A percentile compares a stretch with the other conserved stretches of the same genome.
Evolutionary conservation across 2,113 vertebrate genomes (phyloP).

Genomic region (Myotis davidii): DNA sequence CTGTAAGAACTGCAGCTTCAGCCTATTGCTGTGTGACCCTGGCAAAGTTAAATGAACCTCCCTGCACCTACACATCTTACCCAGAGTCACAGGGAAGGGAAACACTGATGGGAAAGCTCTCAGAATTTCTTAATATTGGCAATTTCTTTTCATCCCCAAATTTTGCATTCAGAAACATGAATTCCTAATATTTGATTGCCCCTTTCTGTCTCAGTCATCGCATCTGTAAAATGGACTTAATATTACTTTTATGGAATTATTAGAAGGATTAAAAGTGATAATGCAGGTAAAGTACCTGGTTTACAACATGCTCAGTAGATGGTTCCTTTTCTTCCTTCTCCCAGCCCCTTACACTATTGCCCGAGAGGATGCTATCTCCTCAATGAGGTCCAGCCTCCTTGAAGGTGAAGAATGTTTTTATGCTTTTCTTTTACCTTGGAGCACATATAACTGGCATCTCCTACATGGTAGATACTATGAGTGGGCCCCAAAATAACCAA

Average conservation of each 20-base stretch:
- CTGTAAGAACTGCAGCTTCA: not conserved
- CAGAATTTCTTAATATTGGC: not conserved
- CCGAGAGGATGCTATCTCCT: not conserved
- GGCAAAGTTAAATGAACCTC: not conserved
- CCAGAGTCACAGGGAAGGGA: not conserved
- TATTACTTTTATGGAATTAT: not conserved
- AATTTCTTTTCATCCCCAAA: constrained; percentile 19
- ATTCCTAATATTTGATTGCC: too few species aligned
- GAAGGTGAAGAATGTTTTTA: constrained; percentile 8
- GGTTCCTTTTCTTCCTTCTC: not conserved
- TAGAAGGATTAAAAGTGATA: not conserved
- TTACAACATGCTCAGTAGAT: not conserved
- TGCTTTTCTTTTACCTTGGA: not conserved
- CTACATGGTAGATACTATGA: not conserved
- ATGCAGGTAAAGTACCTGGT: not conserved
- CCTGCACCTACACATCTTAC: not conserved
- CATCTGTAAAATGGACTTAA: constrained; percentile 31
- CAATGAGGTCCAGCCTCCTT: not conserved
- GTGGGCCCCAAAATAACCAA: not conserved
- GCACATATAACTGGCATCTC: not conserved
- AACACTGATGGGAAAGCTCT: not conserved
- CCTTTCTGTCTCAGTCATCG: not conserved
- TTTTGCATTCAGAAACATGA: too few species aligned
- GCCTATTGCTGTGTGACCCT: not conserved
- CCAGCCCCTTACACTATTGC: not conserved